These are phyloP conservation scores for Rhynchomys soricoides DNA, from an alignment of 2,113 vertebrate species.

Conservation along the genomic window DNA sequence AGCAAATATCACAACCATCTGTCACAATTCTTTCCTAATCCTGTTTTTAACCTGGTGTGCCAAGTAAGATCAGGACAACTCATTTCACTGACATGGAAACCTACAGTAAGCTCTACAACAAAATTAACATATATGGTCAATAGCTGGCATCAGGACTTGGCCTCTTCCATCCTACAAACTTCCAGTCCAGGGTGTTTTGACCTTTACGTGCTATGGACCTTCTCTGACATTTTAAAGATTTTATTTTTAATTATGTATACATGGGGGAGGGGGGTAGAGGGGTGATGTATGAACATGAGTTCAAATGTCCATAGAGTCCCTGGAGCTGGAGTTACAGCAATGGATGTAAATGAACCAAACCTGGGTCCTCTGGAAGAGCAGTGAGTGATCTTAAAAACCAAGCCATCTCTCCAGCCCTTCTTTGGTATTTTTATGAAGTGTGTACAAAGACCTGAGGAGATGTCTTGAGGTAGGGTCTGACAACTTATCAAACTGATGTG, in stretches of 20 bases:
- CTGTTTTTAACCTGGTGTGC: neutral
- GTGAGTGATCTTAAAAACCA: neutral
- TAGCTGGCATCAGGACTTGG: neutral
- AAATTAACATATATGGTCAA: too few species aligned
- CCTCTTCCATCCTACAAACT: neutral
- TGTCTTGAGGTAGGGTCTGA: neutral
- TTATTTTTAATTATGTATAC: neutral
- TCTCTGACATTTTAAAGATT: neutral
- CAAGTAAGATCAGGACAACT: constrained; percentile 32
- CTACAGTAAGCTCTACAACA: neutral
- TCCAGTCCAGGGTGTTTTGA: neutral
- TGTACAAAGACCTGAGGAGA: constrained; percentile 33
- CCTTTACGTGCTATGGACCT: neutral
- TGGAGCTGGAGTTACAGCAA: neutral
- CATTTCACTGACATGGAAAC: constrained; percentile 35
- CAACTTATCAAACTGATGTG: neutral
- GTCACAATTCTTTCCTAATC: neutral
- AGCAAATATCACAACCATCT: neutral
- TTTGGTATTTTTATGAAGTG: neutral
- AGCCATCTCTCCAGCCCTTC: neutral
- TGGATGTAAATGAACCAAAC: neutral
- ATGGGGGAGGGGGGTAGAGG: too few species aligned
- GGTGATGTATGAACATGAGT: neutral
- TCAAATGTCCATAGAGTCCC: neutral
- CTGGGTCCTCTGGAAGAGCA: neutral